These are phyloP conservation scores for Littorina saxatilis DNA, from an alignment of 1,140 invertebrate species.

Conservation along the genomic window DNA sequence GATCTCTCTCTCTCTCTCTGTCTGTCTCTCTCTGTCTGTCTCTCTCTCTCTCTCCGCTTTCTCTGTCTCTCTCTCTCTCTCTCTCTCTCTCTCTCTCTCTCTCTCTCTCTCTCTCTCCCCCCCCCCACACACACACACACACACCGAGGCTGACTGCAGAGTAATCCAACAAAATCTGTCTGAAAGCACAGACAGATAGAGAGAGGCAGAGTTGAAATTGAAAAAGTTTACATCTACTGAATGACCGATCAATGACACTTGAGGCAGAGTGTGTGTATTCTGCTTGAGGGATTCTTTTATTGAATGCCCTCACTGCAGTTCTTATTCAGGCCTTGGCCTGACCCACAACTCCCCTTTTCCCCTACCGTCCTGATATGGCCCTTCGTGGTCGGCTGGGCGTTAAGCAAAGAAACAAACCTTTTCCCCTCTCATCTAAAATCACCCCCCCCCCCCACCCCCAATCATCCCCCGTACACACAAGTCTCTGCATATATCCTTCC, in stretches of 20 bases:
- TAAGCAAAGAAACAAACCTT: too few relatives aligned
- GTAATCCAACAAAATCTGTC: background rate
- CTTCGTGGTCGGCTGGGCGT: too few relatives aligned
- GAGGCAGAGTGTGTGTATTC: slow-evolving; percentile 93
- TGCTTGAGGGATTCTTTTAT: slow-evolving; percentile 89
- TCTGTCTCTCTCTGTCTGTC: background rate
- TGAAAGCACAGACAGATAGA: slow-evolving; percentile 67
- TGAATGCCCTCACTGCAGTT: background rate
- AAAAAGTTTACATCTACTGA: slow-evolving; percentile 97
- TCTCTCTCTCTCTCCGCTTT: background rate
- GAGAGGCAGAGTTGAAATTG: slow-evolving; percentile 99
- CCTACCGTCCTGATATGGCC: too few relatives aligned
- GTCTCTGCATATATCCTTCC: too few relatives aligned
- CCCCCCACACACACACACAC: background rate
- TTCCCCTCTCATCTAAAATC: too few relatives aligned
- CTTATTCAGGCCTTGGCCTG: too few relatives aligned
- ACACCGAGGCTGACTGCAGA: background rate
- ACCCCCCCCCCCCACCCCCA: too few relatives aligned
- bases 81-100: background rate
- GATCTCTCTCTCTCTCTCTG: background rate
- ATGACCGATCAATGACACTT: slow-evolving; percentile 96
- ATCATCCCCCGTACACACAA: too few relatives aligned
- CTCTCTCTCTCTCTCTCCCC: slow-evolving; percentile 2
- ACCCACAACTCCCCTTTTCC: too few relatives aligned
- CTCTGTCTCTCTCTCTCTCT: background rate